These are phyloP conservation scores for Drosophila ironensis DNA, from an alignment of 1,140 invertebrate genomes.

Conservation along the genomic window DNA sequence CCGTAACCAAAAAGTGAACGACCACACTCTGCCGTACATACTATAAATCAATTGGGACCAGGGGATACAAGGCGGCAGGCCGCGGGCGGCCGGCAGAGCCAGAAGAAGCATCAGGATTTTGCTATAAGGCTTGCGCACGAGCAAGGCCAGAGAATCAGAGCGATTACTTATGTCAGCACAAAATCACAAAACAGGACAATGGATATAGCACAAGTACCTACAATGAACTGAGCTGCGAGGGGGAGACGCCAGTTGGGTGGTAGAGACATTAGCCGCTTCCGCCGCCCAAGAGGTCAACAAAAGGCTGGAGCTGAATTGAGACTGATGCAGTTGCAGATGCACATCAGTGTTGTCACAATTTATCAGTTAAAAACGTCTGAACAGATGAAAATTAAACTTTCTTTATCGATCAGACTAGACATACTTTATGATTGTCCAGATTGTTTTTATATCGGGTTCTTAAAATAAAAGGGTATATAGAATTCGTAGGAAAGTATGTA, in stretches of 20 bases:
- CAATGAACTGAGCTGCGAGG: neutral
- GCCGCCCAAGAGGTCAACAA: slow-evolving; percentile 50
- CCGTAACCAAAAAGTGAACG: slow-evolving; percentile 51
- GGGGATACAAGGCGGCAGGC: neutral
- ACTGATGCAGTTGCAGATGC: slow-evolving; percentile 10
- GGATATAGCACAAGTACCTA: slow-evolving; percentile 14
- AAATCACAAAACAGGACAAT: slow-evolving; percentile 49
- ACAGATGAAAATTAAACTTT: neutral
- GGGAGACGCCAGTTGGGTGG: neutral
- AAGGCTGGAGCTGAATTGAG: neutral
- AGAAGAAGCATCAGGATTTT: neutral
- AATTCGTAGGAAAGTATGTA: no score
- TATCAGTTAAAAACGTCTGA: neutral
- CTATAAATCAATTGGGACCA: slow-evolving; percentile 58
- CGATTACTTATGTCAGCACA: slow-evolving; percentile 72
- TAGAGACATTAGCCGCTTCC: slow-evolving; percentile 52
- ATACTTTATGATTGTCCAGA: no score
- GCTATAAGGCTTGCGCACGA: neutral
- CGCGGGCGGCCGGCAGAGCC: neutral
- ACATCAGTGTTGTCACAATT: neutral
- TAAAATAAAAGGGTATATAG: no score
- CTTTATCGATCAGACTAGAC: no score
- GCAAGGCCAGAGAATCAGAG: slow-evolving; percentile 44
- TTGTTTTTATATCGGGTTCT: no score
- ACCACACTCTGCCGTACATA: slow-evolving; percentile 48